These are phyloP conservation scores for Ochlodes sylvanus DNA, from an alignment of 2,888 invertebrate genomes.

Conservation along the genomic window DNA sequence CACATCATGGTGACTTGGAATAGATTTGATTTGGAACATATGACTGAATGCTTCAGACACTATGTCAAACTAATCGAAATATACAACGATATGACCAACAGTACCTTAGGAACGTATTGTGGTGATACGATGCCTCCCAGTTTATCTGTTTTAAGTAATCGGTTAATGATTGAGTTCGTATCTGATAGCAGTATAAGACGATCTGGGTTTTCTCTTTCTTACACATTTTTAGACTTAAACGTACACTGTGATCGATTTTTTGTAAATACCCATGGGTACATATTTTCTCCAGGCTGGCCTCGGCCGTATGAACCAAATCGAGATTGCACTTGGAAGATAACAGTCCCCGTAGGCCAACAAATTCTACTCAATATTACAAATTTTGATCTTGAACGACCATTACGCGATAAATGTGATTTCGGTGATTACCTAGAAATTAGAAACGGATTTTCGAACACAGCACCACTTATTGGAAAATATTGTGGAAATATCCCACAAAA, in stretches of 20 bases:
- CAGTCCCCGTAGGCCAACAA: slow-evolving; percentile 88
- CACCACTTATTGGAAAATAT: slow-evolving; percentile 92
- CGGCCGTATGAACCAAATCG: slow-evolving; percentile 87
- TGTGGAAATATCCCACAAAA: slow-evolving; percentile 89
- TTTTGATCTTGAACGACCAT: slow-evolving; percentile 85
- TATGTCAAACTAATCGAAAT: slow-evolving; percentile 89
- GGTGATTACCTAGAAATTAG: slow-evolving; percentile 84
- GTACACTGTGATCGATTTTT: slow-evolving; percentile 89
- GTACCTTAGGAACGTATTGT: slow-evolving; percentile 86
- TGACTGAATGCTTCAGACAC: slow-evolving; percentile 86
- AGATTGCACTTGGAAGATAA: slow-evolving; percentile 93
- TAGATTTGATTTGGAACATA: slow-evolving; percentile 87
- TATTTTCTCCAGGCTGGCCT: slow-evolving; percentile 93
- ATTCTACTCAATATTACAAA: slow-evolving; percentile 87
- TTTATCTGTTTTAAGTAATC: slow-evolving; percentile 87
- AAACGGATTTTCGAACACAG: slow-evolving; percentile 89
- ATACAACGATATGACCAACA: slow-evolving; percentile 72
- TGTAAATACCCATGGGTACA: slow-evolving; percentile 86
- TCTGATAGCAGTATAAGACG: slow-evolving; percentile 79
- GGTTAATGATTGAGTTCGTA: slow-evolving; percentile 88
- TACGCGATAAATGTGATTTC: slow-evolving; percentile 62
- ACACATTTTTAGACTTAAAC: slow-evolving; percentile 77
- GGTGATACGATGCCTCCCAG: slow-evolving; percentile 87
- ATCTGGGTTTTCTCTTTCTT: slow-evolving; percentile 91
- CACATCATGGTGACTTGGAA: slow-evolving; percentile 90